Base-by-base conservation (phyloP, 2,113 vertebrate genomes). In the Tetrao urogallus region DNA sequence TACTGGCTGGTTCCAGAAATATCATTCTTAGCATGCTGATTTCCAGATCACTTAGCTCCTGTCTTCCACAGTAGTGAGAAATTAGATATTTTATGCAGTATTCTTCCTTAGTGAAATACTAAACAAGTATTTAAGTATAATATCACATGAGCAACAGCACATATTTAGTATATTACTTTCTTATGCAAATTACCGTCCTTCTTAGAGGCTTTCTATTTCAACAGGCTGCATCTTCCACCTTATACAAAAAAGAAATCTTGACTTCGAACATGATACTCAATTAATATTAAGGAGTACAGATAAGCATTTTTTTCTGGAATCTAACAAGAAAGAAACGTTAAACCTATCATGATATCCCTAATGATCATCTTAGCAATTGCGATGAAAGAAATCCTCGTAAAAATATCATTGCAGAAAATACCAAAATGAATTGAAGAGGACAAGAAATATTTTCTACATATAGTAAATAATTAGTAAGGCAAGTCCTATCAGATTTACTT, bases 221-320 rank as follows among this genome's bases (percentile, higher is more conserved):
- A 81, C 5, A 66, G 72, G 11, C 6, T 65, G 4, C 12, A 70
- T 76, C 28, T 24, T 72, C 18, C 25, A 40, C 45, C 54, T 34
- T 25, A 72, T 54, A 12, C 2, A 56, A 54, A 12, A 50, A 32
- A 52, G 10, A 90, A 40, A 3, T 30, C 10, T 36, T 77, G n/a
- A 20, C 10, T 73, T 1, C 61, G 3, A 30, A 17, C 0, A 0
- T 27, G 38, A 36, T 30, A 5, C 1, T 2, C 17, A 63, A 40
- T 82, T 83, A 86, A 80, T 66, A 76, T 66, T 66, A 79, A 78
- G 32, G 27, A 64, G 3, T 25, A 74, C 27, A 82, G 24, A 28
- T 43, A 80, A 80, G 5, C 2, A 1, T 60, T 89, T 93, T 66
- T 24, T 24, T 58, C 24, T 75, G 38, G 30, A 63, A n/a, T 73